Evolutionary conservation across 2,113 vertebrate genomes (phyloP).

Genomic region (Bubo bubo): DNA sequence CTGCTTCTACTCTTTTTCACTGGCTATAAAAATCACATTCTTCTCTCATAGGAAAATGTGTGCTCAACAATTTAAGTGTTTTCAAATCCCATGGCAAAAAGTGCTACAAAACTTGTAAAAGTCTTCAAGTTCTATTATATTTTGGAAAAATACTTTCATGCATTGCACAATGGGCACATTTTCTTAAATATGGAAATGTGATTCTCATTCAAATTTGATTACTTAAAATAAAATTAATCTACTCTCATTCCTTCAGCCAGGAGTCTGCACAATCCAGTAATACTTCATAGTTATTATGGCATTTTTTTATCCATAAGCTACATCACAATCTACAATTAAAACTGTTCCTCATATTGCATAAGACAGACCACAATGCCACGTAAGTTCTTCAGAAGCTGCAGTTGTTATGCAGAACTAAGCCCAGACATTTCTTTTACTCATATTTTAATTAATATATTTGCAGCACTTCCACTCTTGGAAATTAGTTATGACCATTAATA

Average conservation of each 20-base stretch:
- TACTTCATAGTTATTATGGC: not conserved
- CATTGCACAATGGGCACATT: not conserved
- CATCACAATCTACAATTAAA: not conserved
- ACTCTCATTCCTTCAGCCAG: not conserved
- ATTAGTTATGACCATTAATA: rapidly evolving
- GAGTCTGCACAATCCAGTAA: not conserved
- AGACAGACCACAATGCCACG: not conserved
- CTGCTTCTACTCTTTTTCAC: not conserved
- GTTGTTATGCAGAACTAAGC: not conserved
- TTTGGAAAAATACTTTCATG: not conserved
- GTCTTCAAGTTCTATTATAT: not conserved
- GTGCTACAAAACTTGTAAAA: not conserved
- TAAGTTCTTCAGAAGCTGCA: not conserved
- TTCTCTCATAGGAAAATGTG: not conserved
- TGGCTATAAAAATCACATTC: not conserved
- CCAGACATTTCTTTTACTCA: not conserved
- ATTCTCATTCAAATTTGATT: not conserved
- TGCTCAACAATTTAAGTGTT: not conserved
- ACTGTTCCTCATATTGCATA: not conserved
- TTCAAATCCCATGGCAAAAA: not conserved
- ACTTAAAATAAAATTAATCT: not conserved
- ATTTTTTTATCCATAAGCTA: not conserved
- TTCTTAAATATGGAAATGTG: not conserved
- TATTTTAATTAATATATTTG: not conserved
- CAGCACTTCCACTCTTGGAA: not conserved